These are phyloP conservation scores for Canis aureus DNA, from an alignment of 2,113 vertebrate genomes.

Conservation along the genomic window DNA sequence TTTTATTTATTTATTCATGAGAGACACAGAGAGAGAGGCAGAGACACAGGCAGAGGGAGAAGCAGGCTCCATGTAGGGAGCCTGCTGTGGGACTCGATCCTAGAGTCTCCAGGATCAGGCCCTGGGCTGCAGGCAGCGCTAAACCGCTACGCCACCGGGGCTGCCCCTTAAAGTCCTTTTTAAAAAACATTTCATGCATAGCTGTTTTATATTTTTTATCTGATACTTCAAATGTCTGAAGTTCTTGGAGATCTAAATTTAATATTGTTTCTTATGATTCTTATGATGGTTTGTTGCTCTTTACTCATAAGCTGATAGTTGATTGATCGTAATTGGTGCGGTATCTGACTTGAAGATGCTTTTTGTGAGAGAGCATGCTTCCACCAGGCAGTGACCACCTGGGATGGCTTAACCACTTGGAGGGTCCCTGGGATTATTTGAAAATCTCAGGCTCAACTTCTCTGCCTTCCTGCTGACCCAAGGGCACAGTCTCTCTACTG, in stretches of 20 bases:
- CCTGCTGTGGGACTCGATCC: no score
- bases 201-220: not conserved
- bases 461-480: not conserved
- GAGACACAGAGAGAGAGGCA: no score
- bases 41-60: no score
- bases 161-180: not conserved
- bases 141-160: no score
- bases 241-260: conserved; percentile 27
- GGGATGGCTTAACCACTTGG: not conserved
- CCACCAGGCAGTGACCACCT: not conserved
- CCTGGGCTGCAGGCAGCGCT: no score
- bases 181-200: not conserved
- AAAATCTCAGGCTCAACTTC: not conserved
- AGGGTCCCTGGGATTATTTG: not conserved
- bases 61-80: no score
- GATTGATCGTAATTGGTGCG: not conserved
- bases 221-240: conserved; percentile 39
- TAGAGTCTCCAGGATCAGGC: no score
- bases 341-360: not conserved
- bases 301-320: not conserved
- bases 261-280: not conserved
- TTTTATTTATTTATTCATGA: no score
- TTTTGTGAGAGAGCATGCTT: not conserved
- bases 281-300: not conserved
- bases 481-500: not conserved